Conservation (phyloP, 2,797 vertebrate species). For the Emydoidea blandingii region DNA sequence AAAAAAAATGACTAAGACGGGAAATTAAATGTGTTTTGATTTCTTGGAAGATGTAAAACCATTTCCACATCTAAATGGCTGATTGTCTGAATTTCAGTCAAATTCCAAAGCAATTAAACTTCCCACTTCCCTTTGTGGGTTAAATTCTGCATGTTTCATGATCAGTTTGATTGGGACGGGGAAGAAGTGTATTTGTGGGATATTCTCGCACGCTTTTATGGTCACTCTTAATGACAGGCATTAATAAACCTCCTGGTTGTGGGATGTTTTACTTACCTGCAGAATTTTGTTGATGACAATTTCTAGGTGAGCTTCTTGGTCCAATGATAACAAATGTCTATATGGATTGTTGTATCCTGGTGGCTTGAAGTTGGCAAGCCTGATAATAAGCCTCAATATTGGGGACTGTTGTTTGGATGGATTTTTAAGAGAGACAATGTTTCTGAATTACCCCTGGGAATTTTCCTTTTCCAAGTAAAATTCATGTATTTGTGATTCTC, state of each 20-base stretch:
- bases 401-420: slow-evolving; percentile 56
- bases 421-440: slow-evolving; percentile 41
- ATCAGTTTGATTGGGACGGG: slow-evolving; percentile 4
- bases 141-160: slow-evolving; percentile 40
- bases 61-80: background rate
- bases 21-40: slow-evolving; percentile 44
- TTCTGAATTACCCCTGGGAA: slow-evolving; percentile 67
- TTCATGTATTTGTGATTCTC: slow-evolving; percentile 59
- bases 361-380: slow-evolving; percentile 62
- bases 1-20: slow-evolving; percentile 4
- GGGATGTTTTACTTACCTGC: slow-evolving; percentile 65
- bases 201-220: slow-evolving; percentile 37
- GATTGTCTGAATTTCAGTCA: slow-evolving; percentile 6
- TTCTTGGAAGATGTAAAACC: slow-evolving; percentile 37
- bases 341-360: slow-evolving; percentile 39
- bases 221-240: slow-evolving; percentile 49
- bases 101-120: slow-evolving; percentile 51
- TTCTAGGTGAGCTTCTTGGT: slow-evolving; percentile 48
- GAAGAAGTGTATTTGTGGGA: background rate
- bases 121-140: slow-evolving; percentile 13
- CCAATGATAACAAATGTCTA: slow-evolving; percentile 15
- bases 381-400: slow-evolving; percentile 53
- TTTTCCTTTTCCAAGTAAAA: slow-evolving; percentile 62
- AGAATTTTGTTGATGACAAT: slow-evolving; percentile 58
- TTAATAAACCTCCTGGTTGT: slow-evolving; percentile 60